Base-by-base conservation (phyloP, 2,888 invertebrate species). In the Ptilodon capucinus region DNA sequence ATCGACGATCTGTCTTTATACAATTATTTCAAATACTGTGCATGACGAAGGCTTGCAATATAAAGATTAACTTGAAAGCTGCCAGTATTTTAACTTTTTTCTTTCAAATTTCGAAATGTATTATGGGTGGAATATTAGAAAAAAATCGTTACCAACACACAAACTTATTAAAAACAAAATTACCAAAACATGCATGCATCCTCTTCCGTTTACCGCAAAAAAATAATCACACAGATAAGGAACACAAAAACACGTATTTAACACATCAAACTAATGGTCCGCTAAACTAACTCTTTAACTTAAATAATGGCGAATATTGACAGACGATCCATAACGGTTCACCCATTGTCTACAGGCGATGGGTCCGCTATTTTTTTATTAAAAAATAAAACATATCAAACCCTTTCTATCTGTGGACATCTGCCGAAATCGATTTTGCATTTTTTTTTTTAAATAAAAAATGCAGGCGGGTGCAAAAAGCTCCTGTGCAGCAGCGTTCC, bases 381-480 rank as follows among this genome's bases (percentile, higher is more conserved):
- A 23, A 40, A 68, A 69, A 74, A n/a, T n/a, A 73, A 81, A 79
- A 76, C 73, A 61, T 68, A 85, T 85, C 82, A 85, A 89, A 90
- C 88, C 89, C 86, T 86, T 88, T 89, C 82, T 85, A 83, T 84
- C 80, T 81, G 80, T 75, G 81, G 87, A 85, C 91, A 91, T 90
- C 91, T 91, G 91, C 88, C 86, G 82, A 87, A 89, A 88, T 87
- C 85, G 82, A 86, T 88, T 89, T 88, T 79, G 84, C 86, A 84
- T 88, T 90, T 88, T 88, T 88, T 85, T n/a, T 70, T 50, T 49
- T 46, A 59, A 77, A 86, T 88, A 89, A 86, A 84, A 16, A 16
- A 38, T 34, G 9, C 40, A 70, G 67, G 64, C 83, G 77, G 86
- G 79, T 79, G 88, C 87, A 88, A 86, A 88, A 87, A 86, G 74